Evolutionary conservation across 2,888 invertebrate species (phyloP), one percentile per base, ranked within the genome.

Genomic region (Troilus luridus): DNA sequence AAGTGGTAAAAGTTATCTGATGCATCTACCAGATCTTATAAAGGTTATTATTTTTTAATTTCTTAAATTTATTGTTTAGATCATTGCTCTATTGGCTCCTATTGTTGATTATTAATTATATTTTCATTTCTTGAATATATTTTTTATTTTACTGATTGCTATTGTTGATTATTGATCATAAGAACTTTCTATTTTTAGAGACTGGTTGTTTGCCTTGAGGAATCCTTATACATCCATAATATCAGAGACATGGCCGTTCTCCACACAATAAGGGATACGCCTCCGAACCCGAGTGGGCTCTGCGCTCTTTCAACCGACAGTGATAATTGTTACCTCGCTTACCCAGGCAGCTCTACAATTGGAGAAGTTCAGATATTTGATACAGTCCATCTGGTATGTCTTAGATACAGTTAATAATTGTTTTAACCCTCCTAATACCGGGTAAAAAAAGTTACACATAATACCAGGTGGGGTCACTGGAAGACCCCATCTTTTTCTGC

Each of bases 291-390:
- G 91, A 96, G 96, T 93, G 99, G 99, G 41, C 95, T 99, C 93
- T 98, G 98, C 95, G 98, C 98, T 92, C 96, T 99, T 90, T 98
- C 98, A 92, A 96, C 97, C 91, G 96, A 97, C 94, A 97, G 97
- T 93, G 98, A 99, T 92, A 97, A 97, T 95, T 98, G 98, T 94
- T 98, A 97, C 95, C 95, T 99, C 93, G 99, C 99, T 60, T 99
- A 99, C 95, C 99, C 99, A 89, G 99, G 99, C 93, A 98, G 98
- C 93, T 97, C 97, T 93, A 97, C 97, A 90, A 97, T 97, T 91
- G 99, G 99, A 56, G 98, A 99, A 95, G 98, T 98, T 93, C 98
- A 98, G 95, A 97, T 98, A 94, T 98, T 98, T 95, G 98, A 98
- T 95, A 97, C 98, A 91, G 96, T 97, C 93, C 98, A 98, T 94